Evolutionary conservation across 2,113 vertebrate species (phyloP).

Genomic region (Cynocephalus volans): DNA sequence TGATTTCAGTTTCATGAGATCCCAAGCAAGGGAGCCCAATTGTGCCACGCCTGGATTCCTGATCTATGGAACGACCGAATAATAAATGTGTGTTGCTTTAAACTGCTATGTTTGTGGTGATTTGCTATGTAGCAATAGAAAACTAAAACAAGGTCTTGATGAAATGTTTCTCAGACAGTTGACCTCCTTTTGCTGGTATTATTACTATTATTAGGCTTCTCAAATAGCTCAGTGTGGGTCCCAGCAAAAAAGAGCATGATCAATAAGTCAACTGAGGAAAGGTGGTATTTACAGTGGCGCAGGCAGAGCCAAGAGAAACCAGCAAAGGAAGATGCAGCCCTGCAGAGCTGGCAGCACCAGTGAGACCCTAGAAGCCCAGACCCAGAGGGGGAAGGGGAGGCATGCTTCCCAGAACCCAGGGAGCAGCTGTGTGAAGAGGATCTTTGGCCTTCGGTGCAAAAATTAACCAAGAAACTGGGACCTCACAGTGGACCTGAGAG

Average conservation of each 20-base stretch:
- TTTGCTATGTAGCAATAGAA: accelerated
- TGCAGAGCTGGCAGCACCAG: no score
- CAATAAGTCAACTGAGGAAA: no score
- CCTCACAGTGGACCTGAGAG: not conserved
- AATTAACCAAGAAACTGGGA: not conserved
- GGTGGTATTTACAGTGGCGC: not conserved
- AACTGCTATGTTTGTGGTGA: not conserved
- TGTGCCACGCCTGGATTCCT: not conserved
- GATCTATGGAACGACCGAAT: not conserved
- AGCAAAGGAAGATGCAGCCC: no score
- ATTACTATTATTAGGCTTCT: not conserved
- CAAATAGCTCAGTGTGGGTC: not conserved
- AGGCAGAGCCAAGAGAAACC: not conserved
- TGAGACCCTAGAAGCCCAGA: not conserved
- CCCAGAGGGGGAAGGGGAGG: not conserved
- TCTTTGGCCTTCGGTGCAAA: not conserved
- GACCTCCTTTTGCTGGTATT: not conserved
- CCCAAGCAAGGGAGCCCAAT: not conserved
- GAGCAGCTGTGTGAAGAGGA: not conserved
- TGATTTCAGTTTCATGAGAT: not conserved
- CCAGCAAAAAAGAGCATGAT: not conserved
- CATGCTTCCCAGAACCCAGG: not conserved
- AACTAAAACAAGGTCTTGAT: not conserved
- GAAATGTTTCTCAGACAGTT: not conserved
- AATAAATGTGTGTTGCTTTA: not conserved